Evolutionary conservation across 1,140 invertebrate species (phyloP).

Genomic region (Ceratina australensis): DNA sequence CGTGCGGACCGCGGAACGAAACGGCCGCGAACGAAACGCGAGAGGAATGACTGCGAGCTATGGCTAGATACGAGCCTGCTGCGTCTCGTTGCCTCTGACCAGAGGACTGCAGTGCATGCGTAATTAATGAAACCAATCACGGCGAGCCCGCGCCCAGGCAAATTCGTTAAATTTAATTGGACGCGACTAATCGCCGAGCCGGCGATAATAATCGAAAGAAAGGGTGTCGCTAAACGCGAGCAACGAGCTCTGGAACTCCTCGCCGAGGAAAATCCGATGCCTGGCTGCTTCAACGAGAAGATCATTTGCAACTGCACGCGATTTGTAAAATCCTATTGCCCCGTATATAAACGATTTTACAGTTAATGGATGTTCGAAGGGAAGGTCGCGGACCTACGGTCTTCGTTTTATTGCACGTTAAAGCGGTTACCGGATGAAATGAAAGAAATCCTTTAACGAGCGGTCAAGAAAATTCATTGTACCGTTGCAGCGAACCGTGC

Average conservation of each 20-base stretch:
- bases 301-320: background rate
- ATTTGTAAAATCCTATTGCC: too few species aligned
- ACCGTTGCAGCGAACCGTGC: slow-evolving; percentile 3
- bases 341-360: too few species aligned
- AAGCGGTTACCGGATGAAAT: background rate
- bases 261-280: background rate
- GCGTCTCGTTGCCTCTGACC: slow-evolving; percentile 37
- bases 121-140: slow-evolving; percentile 79
- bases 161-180: slow-evolving; percentile 79
- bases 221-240: background rate
- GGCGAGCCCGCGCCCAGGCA: slow-evolving; percentile 61
- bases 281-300: background rate
- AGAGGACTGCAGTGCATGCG: slow-evolving; percentile 67
- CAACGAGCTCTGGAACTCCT: background rate
- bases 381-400: background rate
- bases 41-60: slow-evolving; percentile 40
- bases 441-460: slow-evolving; percentile 28
- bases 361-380: too few species aligned
- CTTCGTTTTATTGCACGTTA: slow-evolving; percentile 3
- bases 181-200: slow-evolving; percentile 69
- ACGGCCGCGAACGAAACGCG: slow-evolving; percentile 16
- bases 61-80: slow-evolving; percentile 33
- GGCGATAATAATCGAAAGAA: slow-evolving; percentile 40
- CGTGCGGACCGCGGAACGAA: slow-evolving; percentile 1
- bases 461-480: slow-evolving; percentile 14